Base-by-base conservation (phyloP, 2,888 invertebrate species). In the Leucophenga maculata region DNA sequence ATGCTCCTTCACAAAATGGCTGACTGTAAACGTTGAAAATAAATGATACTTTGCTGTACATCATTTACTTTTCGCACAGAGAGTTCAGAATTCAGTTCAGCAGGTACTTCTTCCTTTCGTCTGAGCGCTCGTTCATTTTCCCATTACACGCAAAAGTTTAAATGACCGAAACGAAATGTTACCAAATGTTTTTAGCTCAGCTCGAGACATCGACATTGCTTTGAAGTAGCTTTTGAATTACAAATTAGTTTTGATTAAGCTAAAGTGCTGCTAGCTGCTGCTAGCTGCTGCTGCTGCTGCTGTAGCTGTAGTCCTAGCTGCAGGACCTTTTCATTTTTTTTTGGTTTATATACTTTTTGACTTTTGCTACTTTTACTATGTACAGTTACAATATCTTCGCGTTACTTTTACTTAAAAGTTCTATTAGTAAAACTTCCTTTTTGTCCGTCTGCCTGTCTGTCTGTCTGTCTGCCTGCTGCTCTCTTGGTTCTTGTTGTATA, bases 181-280 rank as follows among this genome's bases (percentile, higher is more conserved):
- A 39, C 39, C 32, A 39, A 60, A 60, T 60, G 20, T 39, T 39
- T 26, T 26, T 26, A 26, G 26, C 26, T 59, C 59, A 60, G 60
- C 39, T 44, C 39, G 26, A 60, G 39, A 57, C 57, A 39, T 39
- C 32, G 39, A 57, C 57, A 39, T 39, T 60, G 11, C 60, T 44
- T 60, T 44, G 60, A 44, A 48, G 26, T 64, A 64, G 44, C 62
- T 64, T 64, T 46, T 64, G 62, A 64, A 64, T 64, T 64, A 64
- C 62, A 64, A 64, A 64, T 64, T 64, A 64, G 62, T 64, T 64
- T 59, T 64, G 32, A 60, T 60, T 60, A 60, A 39, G 39, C 60
- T 39, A 26, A 18, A 60, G 60, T 60, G 44, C 60, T 18, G 39
- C 55, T 54, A 54, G 54, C 31, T n/a, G 13, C 26, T 26, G 26